Percentiles rank a stretch among this genome's conserved stretches.
phyloP scores from a whole-genome alignment of 2,888 invertebrate species.

The Apoda limacodes region DNA sequence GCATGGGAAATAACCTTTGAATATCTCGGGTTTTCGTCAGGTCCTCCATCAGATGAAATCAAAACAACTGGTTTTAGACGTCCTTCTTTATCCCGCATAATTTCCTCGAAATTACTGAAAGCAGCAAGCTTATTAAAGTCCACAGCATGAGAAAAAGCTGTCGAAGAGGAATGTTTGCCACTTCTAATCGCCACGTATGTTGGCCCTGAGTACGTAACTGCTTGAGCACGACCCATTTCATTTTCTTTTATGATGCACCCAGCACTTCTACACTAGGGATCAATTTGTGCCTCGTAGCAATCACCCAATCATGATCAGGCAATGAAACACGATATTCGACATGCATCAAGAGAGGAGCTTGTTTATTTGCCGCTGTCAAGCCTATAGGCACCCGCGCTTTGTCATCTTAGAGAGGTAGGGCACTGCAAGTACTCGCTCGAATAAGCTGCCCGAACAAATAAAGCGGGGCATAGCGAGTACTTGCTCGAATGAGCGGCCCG shows the following conservation, averaged over 20 bases:
- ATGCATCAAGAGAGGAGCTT: conserved; percentile 21
- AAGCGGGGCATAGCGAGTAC: too few relatives aligned
- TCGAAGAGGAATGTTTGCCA: conserved; percentile 19
- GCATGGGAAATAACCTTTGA: conserved; percentile 15
- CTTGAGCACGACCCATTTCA: conserved; percentile 15
- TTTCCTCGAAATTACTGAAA: too few relatives aligned
- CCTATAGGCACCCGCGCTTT: conserved; percentile 19
- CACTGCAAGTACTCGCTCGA: too few relatives aligned
- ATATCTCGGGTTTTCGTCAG: conserved; percentile 20
- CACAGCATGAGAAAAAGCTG: conserved; percentile 7
- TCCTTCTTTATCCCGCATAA: conserved; percentile 27
- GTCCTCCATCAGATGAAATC: conserved; percentile 15
- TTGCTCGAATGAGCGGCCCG: too few relatives aligned
- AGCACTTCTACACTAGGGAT: conserved; percentile 19
- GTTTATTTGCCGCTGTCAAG: conserved; percentile 34
- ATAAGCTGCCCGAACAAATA: too few relatives aligned
- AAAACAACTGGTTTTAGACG: conserved; percentile 19
- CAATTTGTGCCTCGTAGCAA: conserved; percentile 19
- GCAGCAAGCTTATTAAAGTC: too few relatives aligned
- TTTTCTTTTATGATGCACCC: conserved; percentile 14
- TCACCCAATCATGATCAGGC: conserved; percentile 21
- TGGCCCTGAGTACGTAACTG: conserved; percentile 12
- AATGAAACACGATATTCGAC: conserved; percentile 18
- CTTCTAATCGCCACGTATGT: conserved; percentile 11
- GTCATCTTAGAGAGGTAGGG: too few relatives aligned